phyloP scores from a whole-genome alignment of 2,797 vertebrate species.

The Brachyrhaphis roseni region DNA sequence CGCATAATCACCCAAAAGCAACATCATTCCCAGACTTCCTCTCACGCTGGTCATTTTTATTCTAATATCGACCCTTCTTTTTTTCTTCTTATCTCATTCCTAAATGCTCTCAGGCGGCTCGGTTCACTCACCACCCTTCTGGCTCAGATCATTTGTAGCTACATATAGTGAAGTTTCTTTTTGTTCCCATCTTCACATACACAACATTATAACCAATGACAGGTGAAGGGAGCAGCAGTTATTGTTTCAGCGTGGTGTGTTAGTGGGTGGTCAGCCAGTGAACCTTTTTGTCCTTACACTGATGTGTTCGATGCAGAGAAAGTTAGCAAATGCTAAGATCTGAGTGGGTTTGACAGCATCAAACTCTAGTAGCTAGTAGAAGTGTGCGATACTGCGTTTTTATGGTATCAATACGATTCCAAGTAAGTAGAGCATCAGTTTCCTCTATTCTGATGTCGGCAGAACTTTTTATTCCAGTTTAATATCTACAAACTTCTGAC shows the following conservation, averaged over 20 bases:
- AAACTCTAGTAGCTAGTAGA: background rate
- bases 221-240: background rate
- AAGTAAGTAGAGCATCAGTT: too few relatives aligned
- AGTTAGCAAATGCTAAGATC: background rate
- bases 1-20: conserved; percentile 5
- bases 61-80: background rate
- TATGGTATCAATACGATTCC: too few relatives aligned
- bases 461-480: too few relatives aligned
- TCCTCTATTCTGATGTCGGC: too few relatives aligned
- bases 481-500: too few relatives aligned
- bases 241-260: background rate
- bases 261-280: background rate
- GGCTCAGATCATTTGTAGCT: background rate
- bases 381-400: too few relatives aligned
- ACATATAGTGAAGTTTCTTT: background rate
- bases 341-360: background rate
- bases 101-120: background rate
- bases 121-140: background rate
- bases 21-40: conserved; percentile 7
- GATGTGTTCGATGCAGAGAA: background rate
- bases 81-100: background rate
- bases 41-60: conserved; percentile 10
- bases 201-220: background rate
- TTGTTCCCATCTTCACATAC: background rate
- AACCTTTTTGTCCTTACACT: background rate